A percentile compares a stretch with the other conserved stretches of the same genome.
Conservation (phyloP, 2,888 invertebrate species). For the Bursaphelenchus okinawaensis region DNA sequence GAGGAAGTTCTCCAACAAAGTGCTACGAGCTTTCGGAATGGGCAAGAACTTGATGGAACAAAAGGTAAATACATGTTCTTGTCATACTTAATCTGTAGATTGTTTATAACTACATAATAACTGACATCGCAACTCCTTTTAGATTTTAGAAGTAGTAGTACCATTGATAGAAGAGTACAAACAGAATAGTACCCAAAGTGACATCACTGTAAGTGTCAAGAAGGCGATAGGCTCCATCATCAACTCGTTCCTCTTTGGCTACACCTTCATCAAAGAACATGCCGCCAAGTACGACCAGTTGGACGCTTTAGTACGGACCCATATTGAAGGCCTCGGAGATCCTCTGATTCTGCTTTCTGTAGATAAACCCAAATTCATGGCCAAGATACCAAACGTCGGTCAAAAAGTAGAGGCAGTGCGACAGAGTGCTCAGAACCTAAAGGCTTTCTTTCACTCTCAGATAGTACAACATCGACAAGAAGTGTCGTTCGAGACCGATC, state of each 20-base stretch:
- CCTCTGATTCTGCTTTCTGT: slow-evolving; percentile 8
- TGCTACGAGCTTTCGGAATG: neutral
- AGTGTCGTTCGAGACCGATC: slow-evolving; percentile 1
- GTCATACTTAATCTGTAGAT: no score
- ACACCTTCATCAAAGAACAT: neutral
- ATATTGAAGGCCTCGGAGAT: neutral
- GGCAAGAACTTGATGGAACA: neutral
- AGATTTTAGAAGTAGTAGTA: no score
- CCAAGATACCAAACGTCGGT: neutral
- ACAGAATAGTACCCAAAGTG: no score
- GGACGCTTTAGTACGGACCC: neutral
- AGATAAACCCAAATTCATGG: neutral
- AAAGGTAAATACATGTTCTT: neutral
- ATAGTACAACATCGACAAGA: slow-evolving; percentile 9
- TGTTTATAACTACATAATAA: no score
- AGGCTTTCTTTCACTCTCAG: slow-evolving; percentile 12
- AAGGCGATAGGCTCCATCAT: neutral
- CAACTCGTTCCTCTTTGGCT: neutral
- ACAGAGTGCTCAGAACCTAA: neutral
- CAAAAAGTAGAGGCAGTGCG: neutral
- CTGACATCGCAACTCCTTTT: no score
- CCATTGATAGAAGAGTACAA: no score
- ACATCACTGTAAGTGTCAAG: no score
- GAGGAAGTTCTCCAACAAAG: neutral
- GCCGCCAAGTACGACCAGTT: neutral